Evolutionary conservation across 2,888 invertebrate species (phyloP).

Genomic region (Gerosis bhagava): DNA sequence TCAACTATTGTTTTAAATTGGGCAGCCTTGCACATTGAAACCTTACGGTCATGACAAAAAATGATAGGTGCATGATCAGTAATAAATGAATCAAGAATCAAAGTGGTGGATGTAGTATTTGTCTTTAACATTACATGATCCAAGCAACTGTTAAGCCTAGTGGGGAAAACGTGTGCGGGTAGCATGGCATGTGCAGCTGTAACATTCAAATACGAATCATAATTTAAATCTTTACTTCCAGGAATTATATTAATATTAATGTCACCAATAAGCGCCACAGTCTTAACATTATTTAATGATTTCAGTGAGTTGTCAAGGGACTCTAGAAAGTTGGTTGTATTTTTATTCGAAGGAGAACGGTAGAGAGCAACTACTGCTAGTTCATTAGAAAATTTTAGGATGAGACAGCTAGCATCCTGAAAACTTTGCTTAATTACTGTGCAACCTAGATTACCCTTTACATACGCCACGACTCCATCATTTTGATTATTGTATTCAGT

Average conservation of each 20-base stretch:
- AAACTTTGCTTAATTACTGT: constrained; percentile 1
- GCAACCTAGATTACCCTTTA: neutral
- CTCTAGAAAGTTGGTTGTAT: neutral
- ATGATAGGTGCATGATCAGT: constrained; percentile 10
- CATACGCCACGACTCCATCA: constrained; percentile 10
- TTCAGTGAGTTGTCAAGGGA: neutral
- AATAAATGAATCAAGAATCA: constrained; percentile 1
- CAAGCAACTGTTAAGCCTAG: neutral
- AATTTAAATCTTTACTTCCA: neutral
- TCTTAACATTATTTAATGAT: neutral
- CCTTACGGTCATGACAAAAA: neutral
- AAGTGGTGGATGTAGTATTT: neutral
- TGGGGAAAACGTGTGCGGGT: neutral
- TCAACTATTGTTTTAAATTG: neutral
- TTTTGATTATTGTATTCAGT: constrained; percentile 2
- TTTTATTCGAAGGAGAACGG: constrained; percentile 7
- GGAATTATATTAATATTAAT: constrained; percentile 6
- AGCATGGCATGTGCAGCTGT: constrained; percentile 4
- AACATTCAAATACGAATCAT: neutral
- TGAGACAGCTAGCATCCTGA: constrained; percentile 2
- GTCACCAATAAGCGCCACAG: constrained; percentile 3
- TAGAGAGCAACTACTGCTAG: constrained; percentile 3
- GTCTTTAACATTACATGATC: constrained; percentile 9
- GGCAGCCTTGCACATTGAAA: neutral
- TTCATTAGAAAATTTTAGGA: constrained; percentile 2